Conservation (phyloP, 2,113 vertebrate species). For the Varanus salvator region DNA sequence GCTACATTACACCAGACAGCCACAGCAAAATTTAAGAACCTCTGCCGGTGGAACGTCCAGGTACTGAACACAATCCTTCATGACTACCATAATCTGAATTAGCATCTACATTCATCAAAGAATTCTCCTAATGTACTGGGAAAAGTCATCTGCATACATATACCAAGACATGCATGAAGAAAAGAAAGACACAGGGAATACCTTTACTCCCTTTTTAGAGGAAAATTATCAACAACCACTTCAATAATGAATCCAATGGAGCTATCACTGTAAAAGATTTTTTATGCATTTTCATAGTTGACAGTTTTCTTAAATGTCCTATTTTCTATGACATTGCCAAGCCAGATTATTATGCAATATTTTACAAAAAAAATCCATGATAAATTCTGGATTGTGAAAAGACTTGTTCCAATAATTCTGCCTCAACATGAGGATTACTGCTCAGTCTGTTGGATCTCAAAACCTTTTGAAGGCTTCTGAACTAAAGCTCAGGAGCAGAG, state of each 20-base stretch:
- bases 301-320: not conserved
- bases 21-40: rapidly evolving
- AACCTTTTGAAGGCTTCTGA: constrained; percentile 2
- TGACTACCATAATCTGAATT: rapidly evolving
- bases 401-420: constrained; percentile 32
- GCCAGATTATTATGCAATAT: not conserved
- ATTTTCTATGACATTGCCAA: not conserved
- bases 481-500: not conserved
- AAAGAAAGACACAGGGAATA: not conserved
- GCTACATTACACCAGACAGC: not conserved
- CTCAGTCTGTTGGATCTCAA: not conserved
- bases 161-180: not conserved
- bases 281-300: rapidly evolving
- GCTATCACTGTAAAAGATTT: not conserved
- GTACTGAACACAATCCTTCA: not conserved
- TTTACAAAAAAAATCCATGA: not conserved
- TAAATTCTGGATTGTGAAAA: not conserved
- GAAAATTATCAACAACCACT: not conserved
- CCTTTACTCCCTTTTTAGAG: not conserved
- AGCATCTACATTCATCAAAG: rapidly evolving
- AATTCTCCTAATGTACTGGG: not conserved
- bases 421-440: constrained; percentile 27
- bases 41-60: not conserved
- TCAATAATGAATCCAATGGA: not conserved
- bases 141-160: not conserved